A percentile compares a stretch with the other conserved stretches of the same genome.
Evolutionary conservation across 2,888 invertebrate genomes (phyloP).

Genomic region (Caenorhabditis auriculariae): DNA sequence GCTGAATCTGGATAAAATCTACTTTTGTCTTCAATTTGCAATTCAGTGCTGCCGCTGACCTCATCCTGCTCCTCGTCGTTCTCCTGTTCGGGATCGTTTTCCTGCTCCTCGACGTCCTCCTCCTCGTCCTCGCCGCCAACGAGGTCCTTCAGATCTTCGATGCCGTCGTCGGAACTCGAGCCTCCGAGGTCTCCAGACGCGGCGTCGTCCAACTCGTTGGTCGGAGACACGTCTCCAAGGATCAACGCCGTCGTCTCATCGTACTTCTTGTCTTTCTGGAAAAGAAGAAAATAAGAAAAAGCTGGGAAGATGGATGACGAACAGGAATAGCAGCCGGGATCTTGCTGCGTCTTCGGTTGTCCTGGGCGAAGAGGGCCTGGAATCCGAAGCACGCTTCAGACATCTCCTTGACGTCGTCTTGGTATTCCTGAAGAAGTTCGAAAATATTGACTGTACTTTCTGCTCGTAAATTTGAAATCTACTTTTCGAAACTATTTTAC

Average conservation of each 20-base stretch:
- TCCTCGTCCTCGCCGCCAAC: slow-evolving; percentile 3
- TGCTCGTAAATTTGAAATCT: background rate
- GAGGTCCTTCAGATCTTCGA: slow-evolving; percentile 8
- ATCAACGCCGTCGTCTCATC: background rate
- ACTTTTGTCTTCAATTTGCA: too few relatives aligned
- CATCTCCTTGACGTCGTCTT: slow-evolving; percentile 59
- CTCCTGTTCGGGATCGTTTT: slow-evolving; percentile 7
- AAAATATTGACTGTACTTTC: background rate
- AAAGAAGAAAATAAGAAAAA: background rate
- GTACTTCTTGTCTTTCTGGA: slow-evolving; percentile 5
- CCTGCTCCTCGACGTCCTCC: slow-evolving; percentile 9
- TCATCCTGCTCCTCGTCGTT: slow-evolving; percentile 16
- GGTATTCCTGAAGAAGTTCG: slow-evolving; percentile 41
- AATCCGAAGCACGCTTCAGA: slow-evolving; percentile 60
- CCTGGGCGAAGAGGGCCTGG: slow-evolving; percentile 55
- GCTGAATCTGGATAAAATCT: too few relatives aligned
- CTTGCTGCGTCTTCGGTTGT: slow-evolving; percentile 53
- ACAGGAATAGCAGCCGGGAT: slow-evolving; percentile 41
- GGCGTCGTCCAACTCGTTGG: slow-evolving; percentile 4
- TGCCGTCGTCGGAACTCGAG: slow-evolving; percentile 7
- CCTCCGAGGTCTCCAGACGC: slow-evolving; percentile 10
- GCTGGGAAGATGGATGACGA: background rate
- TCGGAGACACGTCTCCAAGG: slow-evolving; percentile 9
- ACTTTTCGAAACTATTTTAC: background rate
- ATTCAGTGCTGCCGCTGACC: slow-evolving; percentile 2